Conservation (phyloP, 2,797 vertebrate species). For the Hephaestus fuliginosus region DNA sequence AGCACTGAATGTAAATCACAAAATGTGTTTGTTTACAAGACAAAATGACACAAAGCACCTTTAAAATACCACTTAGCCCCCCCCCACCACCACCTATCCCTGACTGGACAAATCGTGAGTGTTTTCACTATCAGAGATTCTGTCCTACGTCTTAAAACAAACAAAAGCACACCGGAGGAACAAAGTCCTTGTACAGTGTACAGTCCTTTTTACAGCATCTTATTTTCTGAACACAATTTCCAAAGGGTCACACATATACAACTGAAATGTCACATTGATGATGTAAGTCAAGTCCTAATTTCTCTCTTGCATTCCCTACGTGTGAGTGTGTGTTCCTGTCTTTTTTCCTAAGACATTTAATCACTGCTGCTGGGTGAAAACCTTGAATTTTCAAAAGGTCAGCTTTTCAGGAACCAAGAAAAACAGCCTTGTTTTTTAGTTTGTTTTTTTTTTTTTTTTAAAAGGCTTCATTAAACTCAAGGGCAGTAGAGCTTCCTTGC, state of each 20-base stretch:
- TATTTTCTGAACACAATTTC: not conserved
- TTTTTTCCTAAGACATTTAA: constrained; percentile 15
- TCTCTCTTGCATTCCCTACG: not conserved
- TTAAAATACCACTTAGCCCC: not conserved
- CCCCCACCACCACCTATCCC: no score
- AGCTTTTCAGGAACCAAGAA: constrained; percentile 39
- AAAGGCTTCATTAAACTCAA: constrained; percentile 34
- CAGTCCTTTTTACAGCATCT: not conserved
- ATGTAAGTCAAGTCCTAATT: not conserved
- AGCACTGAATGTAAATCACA: not conserved
- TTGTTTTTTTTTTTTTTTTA: constrained; percentile 17
- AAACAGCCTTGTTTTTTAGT: constrained; percentile 28
- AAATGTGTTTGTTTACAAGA: not conserved
- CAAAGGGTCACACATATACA: not conserved
- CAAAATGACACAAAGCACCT: not conserved
- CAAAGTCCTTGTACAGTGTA: not conserved
- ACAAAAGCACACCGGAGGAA: not conserved
- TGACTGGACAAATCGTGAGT: no score
- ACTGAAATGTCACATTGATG: constrained; percentile 1
- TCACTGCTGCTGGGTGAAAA: constrained; percentile 7
- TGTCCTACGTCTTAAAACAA: not conserved
- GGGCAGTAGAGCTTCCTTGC: not conserved
- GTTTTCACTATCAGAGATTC: not conserved
- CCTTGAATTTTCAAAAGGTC: constrained; percentile 63
- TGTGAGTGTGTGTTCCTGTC: not conserved